Conservation (phyloP, 2,113 vertebrate species). For the Synodontis membranacea region DNA sequence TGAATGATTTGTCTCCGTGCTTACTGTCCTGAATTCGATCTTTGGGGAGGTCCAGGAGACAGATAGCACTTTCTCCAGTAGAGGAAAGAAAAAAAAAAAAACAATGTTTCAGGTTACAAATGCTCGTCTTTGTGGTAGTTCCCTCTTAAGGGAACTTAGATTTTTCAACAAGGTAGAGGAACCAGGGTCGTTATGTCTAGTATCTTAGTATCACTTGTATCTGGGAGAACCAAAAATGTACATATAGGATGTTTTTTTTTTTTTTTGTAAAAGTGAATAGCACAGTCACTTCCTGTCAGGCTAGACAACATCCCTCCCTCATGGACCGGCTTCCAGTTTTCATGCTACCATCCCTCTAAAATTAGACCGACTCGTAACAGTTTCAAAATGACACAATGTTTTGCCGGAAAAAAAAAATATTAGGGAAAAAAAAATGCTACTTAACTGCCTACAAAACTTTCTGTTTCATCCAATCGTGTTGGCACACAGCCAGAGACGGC, state of each 20-base stretch:
- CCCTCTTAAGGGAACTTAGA: neutral
- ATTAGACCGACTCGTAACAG: neutral
- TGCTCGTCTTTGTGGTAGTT: neutral
- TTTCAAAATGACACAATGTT: neutral
- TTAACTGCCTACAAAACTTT: neutral
- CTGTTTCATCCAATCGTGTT: neutral
- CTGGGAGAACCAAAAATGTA: neutral
- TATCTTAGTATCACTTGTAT: neutral
- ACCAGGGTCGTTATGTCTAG: too few species aligned
- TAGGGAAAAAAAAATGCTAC: neutral
- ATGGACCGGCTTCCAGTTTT: neutral
- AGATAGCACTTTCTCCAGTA: neutral
- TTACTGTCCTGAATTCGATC: constrained; percentile 69
- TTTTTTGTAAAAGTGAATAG: neutral
- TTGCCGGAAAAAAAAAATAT: neutral
- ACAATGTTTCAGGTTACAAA: neutral
- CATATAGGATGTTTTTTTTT: neutral
- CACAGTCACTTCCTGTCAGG: constrained; percentile 32
- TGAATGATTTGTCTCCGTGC: constrained; percentile 69
- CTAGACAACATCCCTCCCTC: neutral
- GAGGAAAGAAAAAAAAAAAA: neutral
- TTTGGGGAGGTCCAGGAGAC: constrained; percentile 72
- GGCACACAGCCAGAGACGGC: neutral
- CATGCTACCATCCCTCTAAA: neutral
- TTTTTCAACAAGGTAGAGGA: neutral